Evolutionary conservation across 2,888 invertebrate species (phyloP).

Genomic region (Pardosa pseudoannulata): DNA sequence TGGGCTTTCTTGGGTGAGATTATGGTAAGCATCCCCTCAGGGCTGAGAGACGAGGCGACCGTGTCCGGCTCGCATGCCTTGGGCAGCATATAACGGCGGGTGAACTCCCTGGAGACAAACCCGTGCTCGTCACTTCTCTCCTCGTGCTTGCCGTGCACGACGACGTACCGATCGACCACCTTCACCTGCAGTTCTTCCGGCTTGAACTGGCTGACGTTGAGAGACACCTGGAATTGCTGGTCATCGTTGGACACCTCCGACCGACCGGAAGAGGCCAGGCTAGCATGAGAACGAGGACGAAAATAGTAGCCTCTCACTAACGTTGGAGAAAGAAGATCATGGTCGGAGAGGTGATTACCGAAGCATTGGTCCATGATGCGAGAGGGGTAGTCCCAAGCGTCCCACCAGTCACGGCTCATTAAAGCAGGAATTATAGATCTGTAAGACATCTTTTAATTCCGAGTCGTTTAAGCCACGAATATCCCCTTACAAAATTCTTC

Average conservation of each 20-base stretch:
- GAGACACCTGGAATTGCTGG: constrained; percentile 28
- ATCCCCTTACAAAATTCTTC: too few species aligned
- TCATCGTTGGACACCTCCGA: background rate
- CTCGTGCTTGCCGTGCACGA: constrained; percentile 87
- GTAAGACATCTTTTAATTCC: too few species aligned
- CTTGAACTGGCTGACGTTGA: constrained; percentile 87
- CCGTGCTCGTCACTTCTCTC: constrained; percentile 91
- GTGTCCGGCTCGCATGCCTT: constrained; percentile 85
- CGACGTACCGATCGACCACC: constrained; percentile 83
- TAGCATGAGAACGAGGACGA: background rate
- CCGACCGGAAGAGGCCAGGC: background rate
- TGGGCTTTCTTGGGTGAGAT: constrained; percentile 77
- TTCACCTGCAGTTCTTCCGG: constrained; percentile 88
- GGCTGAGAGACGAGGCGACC: constrained; percentile 85
- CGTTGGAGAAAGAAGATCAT: constrained; percentile 3
- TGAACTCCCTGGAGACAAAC: constrained; percentile 85
- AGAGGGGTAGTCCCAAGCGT: background rate
- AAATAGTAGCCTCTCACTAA: background rate
- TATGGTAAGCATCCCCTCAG: constrained; percentile 83
- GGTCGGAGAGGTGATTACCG: background rate
- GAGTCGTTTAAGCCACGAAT: too few species aligned
- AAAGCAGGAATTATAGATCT: too few species aligned
- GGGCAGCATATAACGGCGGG: constrained; percentile 85
- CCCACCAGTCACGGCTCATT: background rate
- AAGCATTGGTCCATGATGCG: constrained; percentile 16